These are phyloP conservation scores for Cordylochernes scorpioides DNA, from an alignment of 2,888 invertebrate genomes.

Conservation along the genomic window DNA sequence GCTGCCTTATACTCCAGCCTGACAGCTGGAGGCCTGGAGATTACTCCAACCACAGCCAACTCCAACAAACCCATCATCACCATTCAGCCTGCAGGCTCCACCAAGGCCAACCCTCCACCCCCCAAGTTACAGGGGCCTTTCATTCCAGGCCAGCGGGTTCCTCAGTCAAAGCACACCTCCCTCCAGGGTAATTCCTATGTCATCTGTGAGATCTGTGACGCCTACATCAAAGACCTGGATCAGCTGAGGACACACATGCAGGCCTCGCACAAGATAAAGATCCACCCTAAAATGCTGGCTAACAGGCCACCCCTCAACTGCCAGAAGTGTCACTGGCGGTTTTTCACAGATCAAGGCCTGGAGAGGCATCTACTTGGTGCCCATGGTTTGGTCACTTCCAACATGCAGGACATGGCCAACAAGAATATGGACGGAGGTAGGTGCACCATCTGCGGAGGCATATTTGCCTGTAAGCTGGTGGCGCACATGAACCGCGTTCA, in stretches of 20 bases:
- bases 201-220: slow-evolving; percentile 88
- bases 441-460: slow-evolving; percentile 80
- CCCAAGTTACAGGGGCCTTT: no score
- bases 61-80: no score
- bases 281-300: slow-evolving; percentile 83
- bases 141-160: no score
- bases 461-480: slow-evolving; percentile 73
- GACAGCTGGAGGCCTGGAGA: no score
- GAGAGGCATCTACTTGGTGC: slow-evolving; percentile 79
- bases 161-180: no score
- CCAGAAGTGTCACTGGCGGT: slow-evolving; percentile 81
- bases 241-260: slow-evolving; percentile 86
- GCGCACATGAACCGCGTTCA: slow-evolving; percentile 78
- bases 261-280: slow-evolving; percentile 89
- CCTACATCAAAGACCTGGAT: slow-evolving; percentile 79
- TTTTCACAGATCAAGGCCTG: slow-evolving; percentile 87
- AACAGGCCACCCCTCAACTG: slow-evolving; percentile 79
- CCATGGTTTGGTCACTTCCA: slow-evolving; percentile 77
- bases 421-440: slow-evolving; percentile 77
- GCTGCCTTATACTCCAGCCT: no score
- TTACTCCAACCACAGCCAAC: no score
- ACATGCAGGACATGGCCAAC: slow-evolving; percentile 84
- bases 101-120: no score
- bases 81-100: no score
- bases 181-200: no score